Percentiles rank a stretch among this genome's conserved stretches.
These are phyloP conservation scores for Chelonus formosanus DNA, from an alignment of 2,888 invertebrate species.

Conservation along the genomic window DNA sequence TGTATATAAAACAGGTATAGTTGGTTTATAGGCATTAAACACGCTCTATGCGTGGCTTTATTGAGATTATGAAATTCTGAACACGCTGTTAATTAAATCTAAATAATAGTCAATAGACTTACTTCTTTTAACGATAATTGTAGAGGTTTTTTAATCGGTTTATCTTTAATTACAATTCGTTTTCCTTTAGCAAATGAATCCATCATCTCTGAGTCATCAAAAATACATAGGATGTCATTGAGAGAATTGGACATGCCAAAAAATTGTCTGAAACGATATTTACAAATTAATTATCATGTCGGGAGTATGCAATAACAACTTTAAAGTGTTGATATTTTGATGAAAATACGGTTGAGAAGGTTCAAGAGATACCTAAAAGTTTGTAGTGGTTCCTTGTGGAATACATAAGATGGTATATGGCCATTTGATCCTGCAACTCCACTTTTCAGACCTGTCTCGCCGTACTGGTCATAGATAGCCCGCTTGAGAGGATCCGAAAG, in stretches of 20 bases:
- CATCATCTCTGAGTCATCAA: conserved; percentile 71
- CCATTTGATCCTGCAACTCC: conserved; percentile 77
- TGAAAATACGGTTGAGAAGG: conserved; percentile 1
- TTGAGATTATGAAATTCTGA: too few species aligned
- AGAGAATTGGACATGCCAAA: conserved; percentile 87
- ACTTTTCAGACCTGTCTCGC: conserved; percentile 85
- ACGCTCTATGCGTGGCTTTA: too few species aligned
- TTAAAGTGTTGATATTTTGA: conserved; percentile 8
- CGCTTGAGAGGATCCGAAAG: conserved; percentile 73
- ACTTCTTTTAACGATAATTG: conserved; percentile 72
- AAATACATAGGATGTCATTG: conserved; percentile 76
- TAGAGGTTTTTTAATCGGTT: conserved; percentile 69
- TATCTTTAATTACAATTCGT: conserved; percentile 73
- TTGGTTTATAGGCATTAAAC: too few species aligned
- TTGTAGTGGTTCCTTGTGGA: conserved; percentile 80
- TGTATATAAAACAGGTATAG: too few species aligned
- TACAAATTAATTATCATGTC: conserved; percentile 7
- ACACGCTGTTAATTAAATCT: too few species aligned
- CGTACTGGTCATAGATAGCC: conserved; percentile 88
- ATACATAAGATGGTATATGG: conserved; percentile 78
- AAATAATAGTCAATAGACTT: conserved; percentile 31
- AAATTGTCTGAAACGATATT: conserved; percentile 69
- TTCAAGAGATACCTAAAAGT: conserved; percentile 71
- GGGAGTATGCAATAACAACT: neutral
- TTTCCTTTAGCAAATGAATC: conserved; percentile 70